These are phyloP conservation scores for Mesorhabditis sp. DNA, from an alignment of 2,888 invertebrate species.

Conservation along the genomic window DNA sequence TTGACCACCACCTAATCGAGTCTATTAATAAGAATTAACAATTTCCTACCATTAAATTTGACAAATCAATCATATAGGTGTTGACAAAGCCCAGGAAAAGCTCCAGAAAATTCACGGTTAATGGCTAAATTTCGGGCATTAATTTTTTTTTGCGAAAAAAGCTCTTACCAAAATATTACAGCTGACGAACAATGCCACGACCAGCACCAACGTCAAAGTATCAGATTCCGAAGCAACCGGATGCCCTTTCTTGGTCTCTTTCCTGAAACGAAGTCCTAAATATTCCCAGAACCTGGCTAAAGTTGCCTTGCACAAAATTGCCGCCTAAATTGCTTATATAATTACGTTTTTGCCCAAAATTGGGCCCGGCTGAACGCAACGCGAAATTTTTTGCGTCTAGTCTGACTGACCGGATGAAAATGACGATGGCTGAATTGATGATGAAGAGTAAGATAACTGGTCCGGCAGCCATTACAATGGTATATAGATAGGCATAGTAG, in stretches of 20 bases:
- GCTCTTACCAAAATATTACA: constrained; percentile 49
- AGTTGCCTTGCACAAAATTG: neutral
- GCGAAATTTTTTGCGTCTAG: neutral
- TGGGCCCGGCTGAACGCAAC: constrained; percentile 3
- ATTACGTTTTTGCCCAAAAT: neutral
- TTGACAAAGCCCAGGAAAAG: constrained; percentile 43
- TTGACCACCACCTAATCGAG: constrained; percentile 35
- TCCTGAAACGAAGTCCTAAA: neutral
- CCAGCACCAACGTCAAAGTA: constrained; percentile 52
- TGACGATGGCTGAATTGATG: constrained; percentile 45
- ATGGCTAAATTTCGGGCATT: constrained; percentile 36
- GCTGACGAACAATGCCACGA: constrained; percentile 51
- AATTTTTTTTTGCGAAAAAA: neutral
- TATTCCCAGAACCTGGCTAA: neutral
- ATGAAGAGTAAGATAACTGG: constrained; percentile 47
- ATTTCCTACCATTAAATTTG: constrained; percentile 48
- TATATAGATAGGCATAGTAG: constrained; percentile 52
- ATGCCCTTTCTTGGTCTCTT: neutral
- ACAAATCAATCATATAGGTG: constrained; percentile 51
- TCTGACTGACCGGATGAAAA: constrained; percentile 32
- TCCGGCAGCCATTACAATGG: constrained; percentile 52
- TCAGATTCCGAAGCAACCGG: constrained; percentile 32
- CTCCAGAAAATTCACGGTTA: constrained; percentile 53
- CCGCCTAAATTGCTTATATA: neutral
- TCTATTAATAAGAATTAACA: neutral